phyloP scores from a whole-genome alignment of 2,113 vertebrate species.

The Rhodinocichla rosea region DNA sequence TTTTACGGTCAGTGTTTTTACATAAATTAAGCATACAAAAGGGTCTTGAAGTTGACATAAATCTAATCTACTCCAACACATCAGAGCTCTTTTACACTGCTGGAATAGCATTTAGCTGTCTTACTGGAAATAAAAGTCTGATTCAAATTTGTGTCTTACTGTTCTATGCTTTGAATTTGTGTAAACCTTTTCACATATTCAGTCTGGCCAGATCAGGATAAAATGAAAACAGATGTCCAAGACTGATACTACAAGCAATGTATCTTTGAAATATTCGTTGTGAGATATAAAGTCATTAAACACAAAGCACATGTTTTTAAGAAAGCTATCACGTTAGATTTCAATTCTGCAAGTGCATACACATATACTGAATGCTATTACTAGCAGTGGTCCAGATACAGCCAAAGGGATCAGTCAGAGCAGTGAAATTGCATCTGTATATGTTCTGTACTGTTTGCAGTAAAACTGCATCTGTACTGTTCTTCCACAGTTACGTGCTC shows the following conservation, averaged over 20 bases:
- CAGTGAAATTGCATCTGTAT: background rate
- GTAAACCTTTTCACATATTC: background rate
- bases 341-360: background rate
- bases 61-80: background rate
- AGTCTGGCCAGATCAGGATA: background rate
- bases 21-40: background rate
- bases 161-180: background rate
- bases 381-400: background rate
- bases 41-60: background rate
- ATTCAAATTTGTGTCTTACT: background rate
- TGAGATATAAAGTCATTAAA: background rate
- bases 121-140: background rate
- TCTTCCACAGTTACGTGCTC: background rate
- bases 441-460: background rate
- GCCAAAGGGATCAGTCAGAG: background rate
- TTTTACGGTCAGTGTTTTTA: background rate
- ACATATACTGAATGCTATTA: background rate
- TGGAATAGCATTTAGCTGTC: background rate
- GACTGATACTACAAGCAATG: background rate
- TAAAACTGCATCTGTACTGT: background rate
- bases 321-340: background rate
- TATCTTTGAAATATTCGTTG: background rate
- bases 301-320: background rate
- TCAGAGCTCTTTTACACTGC: background rate
- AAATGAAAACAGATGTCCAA: background rate